Evolutionary conservation across 2,113 vertebrate species (phyloP), one percentile per base, ranked within the genome.

Genomic region (Gobio gobio): DNA sequence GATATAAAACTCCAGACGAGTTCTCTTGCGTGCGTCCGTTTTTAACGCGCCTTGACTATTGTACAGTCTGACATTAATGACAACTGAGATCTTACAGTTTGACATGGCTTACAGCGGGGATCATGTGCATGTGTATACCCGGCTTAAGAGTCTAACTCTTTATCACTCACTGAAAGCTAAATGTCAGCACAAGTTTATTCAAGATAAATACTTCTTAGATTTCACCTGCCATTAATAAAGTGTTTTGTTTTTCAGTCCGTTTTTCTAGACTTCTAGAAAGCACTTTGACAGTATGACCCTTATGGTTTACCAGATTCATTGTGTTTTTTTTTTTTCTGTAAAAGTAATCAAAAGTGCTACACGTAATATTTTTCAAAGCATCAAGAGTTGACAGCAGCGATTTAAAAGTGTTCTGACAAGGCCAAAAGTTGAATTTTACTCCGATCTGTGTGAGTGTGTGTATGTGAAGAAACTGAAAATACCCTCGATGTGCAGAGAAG

Each of bases 351-450:
- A 64, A 47, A 47, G 78, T 47, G 10, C 76, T 43, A 61, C 33
- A 43, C 7, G 1, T 63, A 20, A 45, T 47, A 63, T 79, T 63
- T 79, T 63, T 47, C 7, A 2, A 63, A 79, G 78, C 8, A 1
- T 49, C 49, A 54, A 72, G 63, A n/a, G 12, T 40, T 36, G 45
- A 74, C 82, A 64, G 12, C 16, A 61, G 10, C 2, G 43, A 63
- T 64, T 79, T 64, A 18, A 64, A 45, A 79, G 22, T 29, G n/a
- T 63, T 63, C 40, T 76, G 61, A 51, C 70, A 83, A 61, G 70
- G 82, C 61, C 54, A 74, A 26, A 83, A 47, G 54, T 72, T 40
- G 36, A 83, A 78, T 78, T 78, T 43, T 43, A 29, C 22, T 29
- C 16, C 36, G 24, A 12, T 29, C 40, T 63, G 36, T 26, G 40